Evolutionary conservation across 2,888 invertebrate species (phyloP).

Genomic region (Catocala nupta): DNA sequence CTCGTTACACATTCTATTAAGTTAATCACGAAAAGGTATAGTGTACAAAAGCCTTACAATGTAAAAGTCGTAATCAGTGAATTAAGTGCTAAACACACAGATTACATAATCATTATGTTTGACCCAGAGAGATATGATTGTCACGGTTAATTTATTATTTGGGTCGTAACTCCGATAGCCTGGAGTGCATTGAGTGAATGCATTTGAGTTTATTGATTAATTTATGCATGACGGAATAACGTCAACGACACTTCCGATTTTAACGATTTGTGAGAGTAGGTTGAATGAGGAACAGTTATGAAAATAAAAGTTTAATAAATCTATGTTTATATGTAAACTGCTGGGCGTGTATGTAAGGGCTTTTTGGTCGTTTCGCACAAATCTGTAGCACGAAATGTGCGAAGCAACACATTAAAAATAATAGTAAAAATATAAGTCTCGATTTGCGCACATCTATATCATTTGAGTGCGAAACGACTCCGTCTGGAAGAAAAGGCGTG

Average conservation of each 20-base stretch:
- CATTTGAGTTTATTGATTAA: constrained; percentile 5
- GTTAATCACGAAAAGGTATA: constrained; percentile 28
- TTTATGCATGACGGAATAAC: constrained; percentile 5
- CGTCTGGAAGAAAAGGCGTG: too few species aligned
- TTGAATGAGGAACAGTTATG: background rate
- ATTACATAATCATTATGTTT: constrained; percentile 3
- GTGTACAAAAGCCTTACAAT: constrained; percentile 23
- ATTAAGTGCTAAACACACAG: background rate
- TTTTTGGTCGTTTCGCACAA: too few species aligned
- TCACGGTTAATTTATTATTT: constrained; percentile 19
- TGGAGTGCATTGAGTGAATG: constrained; percentile 14
- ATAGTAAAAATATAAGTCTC: too few species aligned
- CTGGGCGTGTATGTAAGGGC: too few species aligned
- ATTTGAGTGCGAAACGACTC: too few species aligned
- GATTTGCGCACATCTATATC: too few species aligned
- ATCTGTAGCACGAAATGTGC: too few species aligned
- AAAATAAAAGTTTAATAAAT: too few species aligned
- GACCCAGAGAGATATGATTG: constrained; percentile 13
- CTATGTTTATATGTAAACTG: too few species aligned
- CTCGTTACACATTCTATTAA: constrained; percentile 12
- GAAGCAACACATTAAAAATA: too few species aligned
- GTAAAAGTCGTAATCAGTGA: constrained; percentile 33
- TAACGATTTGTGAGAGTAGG: background rate
- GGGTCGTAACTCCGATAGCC: constrained; percentile 12
- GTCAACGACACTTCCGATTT: background rate